Conservation (phyloP, 2,888 invertebrate genomes). For the Adelognathus sp. region DNA sequence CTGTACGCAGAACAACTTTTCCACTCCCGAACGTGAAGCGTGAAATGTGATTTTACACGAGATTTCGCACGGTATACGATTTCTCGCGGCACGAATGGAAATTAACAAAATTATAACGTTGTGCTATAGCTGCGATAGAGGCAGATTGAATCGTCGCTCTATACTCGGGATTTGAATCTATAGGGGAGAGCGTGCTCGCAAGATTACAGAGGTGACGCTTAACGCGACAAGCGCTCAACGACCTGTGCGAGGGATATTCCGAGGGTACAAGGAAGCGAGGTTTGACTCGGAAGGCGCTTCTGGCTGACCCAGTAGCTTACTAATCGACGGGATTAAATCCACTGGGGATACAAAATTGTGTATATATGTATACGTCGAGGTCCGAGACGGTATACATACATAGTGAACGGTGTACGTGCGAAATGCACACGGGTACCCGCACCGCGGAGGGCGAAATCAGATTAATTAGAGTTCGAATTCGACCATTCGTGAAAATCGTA, state of each 20-base stretch:
- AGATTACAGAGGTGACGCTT: background rate
- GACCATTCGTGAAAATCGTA: slow-evolving; percentile 76
- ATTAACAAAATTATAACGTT: background rate
- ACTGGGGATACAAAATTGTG: slow-evolving; percentile 1
- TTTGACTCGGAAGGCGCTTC: slow-evolving; percentile 9
- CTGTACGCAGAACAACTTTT: background rate
- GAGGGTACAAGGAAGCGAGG: background rate
- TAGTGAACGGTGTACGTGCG: background rate
- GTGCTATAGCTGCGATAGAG: background rate
- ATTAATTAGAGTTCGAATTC: slow-evolving; percentile 79
- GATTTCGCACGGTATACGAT: background rate
- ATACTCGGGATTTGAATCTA: background rate
- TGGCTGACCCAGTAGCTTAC: slow-evolving; percentile 48
- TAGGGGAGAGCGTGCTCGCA: background rate
- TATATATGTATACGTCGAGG: background rate
- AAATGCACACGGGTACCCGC: slow-evolving; percentile 21
- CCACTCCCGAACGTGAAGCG: background rate
- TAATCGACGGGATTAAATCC: slow-evolving; percentile 52
- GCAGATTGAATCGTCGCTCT: background rate
- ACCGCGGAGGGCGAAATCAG: slow-evolving; percentile 72
- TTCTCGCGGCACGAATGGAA: background rate
- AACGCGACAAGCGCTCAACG: background rate
- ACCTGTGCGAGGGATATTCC: background rate
- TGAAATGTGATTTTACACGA: slow-evolving; percentile 41
- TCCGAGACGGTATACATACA: slow-evolving; percentile 1